Conservation (phyloP, 1,140 invertebrate genomes). For the Platyura marginata region DNA sequence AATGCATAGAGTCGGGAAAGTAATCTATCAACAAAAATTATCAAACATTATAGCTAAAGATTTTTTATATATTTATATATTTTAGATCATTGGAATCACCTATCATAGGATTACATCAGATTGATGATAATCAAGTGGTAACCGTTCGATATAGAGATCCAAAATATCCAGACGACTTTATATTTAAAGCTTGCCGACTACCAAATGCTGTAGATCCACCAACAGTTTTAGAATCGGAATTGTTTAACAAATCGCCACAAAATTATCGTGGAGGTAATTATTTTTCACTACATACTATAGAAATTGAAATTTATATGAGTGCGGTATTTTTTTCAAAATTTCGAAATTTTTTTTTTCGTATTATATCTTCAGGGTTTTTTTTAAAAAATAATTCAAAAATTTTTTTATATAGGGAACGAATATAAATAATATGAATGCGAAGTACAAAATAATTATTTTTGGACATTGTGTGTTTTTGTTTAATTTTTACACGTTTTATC, state of each 20-base stretch:
- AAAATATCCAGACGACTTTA: conserved; percentile 47
- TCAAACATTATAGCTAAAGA: neutral
- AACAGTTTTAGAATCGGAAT: conserved; percentile 46
- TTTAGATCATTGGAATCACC: conserved; percentile 44
- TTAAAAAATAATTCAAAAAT: too few species aligned
- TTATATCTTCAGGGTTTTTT: too few species aligned
- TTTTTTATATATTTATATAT: too few species aligned
- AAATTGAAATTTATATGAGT: too few species aligned
- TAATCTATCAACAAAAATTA: conserved; percentile 19
- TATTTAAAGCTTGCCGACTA: conserved; percentile 60
- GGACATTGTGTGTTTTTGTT: too few species aligned
- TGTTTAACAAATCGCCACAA: neutral
- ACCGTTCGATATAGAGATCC: conserved; percentile 71
- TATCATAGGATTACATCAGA: conserved; percentile 39
- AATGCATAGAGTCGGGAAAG: conserved; percentile 43
- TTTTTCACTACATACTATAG: too few species aligned
- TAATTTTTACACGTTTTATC: too few species aligned
- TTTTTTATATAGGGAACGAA: too few species aligned
- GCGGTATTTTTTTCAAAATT: too few species aligned
- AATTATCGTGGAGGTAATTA: neutral
- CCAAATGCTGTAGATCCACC: conserved; percentile 48
- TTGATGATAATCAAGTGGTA: conserved; percentile 34
- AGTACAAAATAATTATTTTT: too few species aligned
- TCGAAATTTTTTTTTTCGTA: too few species aligned
- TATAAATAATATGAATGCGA: too few species aligned